Evolutionary conservation across 2,888 invertebrate genomes (phyloP), one percentile per base, ranked within the genome.

Genomic region (Papilio gigon): DNA sequence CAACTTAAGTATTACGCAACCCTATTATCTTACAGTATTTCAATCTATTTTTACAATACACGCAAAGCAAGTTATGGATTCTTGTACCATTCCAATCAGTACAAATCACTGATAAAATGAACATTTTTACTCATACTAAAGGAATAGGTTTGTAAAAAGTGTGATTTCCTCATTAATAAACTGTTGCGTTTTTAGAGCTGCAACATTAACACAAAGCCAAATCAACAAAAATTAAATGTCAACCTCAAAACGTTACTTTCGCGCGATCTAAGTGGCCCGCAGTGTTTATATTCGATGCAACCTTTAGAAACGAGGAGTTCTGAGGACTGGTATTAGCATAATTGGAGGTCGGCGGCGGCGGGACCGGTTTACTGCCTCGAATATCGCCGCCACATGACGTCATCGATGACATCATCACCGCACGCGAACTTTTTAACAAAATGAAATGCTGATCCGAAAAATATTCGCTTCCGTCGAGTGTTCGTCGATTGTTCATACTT

Each of bases 331-430:
- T 78, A 90, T 89, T 90, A 84, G 80, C 88, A 89, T 89, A 89
- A 89, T 87, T 89, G 87, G 89, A 90, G 90, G 90, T 84, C 88
- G 82, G 71, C 82, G 75, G 73, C 75, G 77, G 71, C 76, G 76
- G 83, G 84, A 89, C 90, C 86, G 86, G 90, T 89, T 88, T 76
- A 79, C 74, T 77, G 78, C 74, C 70, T 74, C 77, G 76, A 80
- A 79, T 80, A 78, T 78, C 79, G 80, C 80, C 81, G 79, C 76
- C 77, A 76, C 68, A 78, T 90, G 84, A 89, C 87, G 89, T 87
- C 90, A 90, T 76, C 78, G 74, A 68, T 90, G 88, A 90, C 86
- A 86, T 90, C 90, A 90, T 77, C 79, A 63, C 64, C 40, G 64
- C 62, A 65, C 61, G 67, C 35, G 6, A 66, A 33, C 50, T 69